Percentiles rank a stretch among this genome's conserved stretches.
These are phyloP conservation scores for Ceyx melanurus DNA, from an alignment of 2,113 vertebrate genomes.

Conservation along the genomic window DNA sequence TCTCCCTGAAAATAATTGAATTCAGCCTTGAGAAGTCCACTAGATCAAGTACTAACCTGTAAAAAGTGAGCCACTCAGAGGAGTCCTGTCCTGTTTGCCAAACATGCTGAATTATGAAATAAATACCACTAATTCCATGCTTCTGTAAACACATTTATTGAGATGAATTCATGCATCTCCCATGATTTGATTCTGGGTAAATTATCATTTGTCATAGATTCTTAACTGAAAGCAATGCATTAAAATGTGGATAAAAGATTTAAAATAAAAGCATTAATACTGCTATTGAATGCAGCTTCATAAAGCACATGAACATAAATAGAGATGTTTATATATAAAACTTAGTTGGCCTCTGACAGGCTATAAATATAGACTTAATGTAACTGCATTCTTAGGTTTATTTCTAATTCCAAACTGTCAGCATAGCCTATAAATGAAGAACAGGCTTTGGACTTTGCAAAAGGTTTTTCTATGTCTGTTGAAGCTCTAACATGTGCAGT, in stretches of 20 bases:
- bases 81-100: not conserved
- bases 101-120: not conserved
- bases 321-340: not conserved
- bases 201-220: not conserved
- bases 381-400: not conserved
- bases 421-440: not conserved
- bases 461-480: not conserved
- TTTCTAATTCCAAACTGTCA: not conserved
- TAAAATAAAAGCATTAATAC: not conserved
- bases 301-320: not conserved
- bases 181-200: not conserved
- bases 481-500: not conserved
- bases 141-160: not conserved
- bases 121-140: accelerated
- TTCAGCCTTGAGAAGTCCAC: not conserved
- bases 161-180: not conserved
- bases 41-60: not conserved
- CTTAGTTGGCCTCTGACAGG: not conserved
- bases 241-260: not conserved
- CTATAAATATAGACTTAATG: not conserved
- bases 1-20: not conserved
- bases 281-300: not conserved
- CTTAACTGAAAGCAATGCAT: not conserved
- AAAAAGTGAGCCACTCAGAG: not conserved
- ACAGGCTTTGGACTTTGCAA: not conserved